Conservation (phyloP, 2,888 invertebrate genomes). For the Agrypnus murinus region DNA sequence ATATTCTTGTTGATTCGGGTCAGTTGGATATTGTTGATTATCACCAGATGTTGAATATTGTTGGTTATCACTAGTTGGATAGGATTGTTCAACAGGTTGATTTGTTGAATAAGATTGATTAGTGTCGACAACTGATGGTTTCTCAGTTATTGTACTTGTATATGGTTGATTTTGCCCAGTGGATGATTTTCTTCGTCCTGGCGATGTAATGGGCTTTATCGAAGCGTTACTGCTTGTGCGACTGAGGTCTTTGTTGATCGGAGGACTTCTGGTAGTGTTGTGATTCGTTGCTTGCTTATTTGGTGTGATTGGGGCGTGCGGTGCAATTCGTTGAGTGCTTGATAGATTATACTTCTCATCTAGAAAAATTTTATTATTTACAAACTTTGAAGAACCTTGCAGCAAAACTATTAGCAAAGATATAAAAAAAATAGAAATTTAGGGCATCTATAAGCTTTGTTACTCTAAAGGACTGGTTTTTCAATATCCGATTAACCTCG, state of each 20-base stretch:
- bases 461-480: too few species aligned
- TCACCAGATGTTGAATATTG: conserved; percentile 28
- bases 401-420: too few species aligned
- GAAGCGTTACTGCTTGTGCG: conserved; percentile 60
- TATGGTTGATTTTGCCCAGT: conserved; percentile 19
- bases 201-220: conserved; percentile 48
- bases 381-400: too few species aligned
- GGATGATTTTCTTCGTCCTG: conserved; percentile 54
- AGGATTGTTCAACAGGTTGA: conserved; percentile 19
- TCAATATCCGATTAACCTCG: too few species aligned
- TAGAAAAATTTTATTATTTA: conserved; percentile 39
- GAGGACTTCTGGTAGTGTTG: conserved; percentile 51
- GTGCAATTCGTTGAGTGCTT: conserved; percentile 63
- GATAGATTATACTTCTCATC: conserved; percentile 63
- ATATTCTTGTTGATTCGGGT: conserved; percentile 34
- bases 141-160: conserved; percentile 1
- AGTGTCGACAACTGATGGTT: conserved; percentile 15
- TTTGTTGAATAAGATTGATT: conserved; percentile 54
- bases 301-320: conserved; percentile 45
- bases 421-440: background rate
- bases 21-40: background rate
- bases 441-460: too few species aligned
- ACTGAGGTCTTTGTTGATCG: conserved; percentile 55
- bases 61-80: conserved; percentile 30
- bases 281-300: conserved; percentile 49